phyloP scores from a whole-genome alignment of 2,888 invertebrate species.

The Acleris holmiana region DNA sequence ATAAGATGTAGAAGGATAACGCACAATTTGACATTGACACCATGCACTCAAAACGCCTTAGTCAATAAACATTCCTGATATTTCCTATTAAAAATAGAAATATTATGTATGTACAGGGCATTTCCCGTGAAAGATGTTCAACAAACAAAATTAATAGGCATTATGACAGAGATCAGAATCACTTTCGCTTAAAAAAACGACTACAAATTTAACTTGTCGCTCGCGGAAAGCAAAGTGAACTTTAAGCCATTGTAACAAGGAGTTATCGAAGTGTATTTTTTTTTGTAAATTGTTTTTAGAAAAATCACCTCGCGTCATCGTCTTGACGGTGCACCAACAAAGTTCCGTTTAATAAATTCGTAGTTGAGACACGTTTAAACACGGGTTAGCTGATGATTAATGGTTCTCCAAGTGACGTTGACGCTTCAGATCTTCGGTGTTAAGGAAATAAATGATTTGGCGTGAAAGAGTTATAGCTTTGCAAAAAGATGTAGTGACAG shows the following conservation, averaged over 20 bases:
- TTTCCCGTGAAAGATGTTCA: slow-evolving; percentile 32
- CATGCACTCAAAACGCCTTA: slow-evolving; percentile 12
- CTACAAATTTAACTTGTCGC: slow-evolving; percentile 22
- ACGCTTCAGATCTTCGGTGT: slow-evolving; percentile 36
- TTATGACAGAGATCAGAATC: slow-evolving; percentile 50
- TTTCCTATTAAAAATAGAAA: slow-evolving; percentile 18
- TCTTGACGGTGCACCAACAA: slow-evolving; percentile 51
- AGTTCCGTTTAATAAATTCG: slow-evolving; percentile 46
- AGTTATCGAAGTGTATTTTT: slow-evolving; percentile 3
- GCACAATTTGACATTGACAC: slow-evolving; percentile 26
- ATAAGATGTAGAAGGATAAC: neutral
- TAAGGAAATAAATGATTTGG: slow-evolving; percentile 28
- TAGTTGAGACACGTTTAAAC: slow-evolving; percentile 49
- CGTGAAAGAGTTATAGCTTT: slow-evolving; percentile 5
- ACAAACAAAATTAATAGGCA: slow-evolving; percentile 47
- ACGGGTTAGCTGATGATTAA: slow-evolving; percentile 48
- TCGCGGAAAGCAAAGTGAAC: slow-evolving; percentile 15
- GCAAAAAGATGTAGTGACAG: too few species aligned
- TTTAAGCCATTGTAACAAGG: slow-evolving; percentile 9
- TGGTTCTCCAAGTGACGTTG: slow-evolving; percentile 38
- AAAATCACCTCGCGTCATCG: slow-evolving; percentile 53
- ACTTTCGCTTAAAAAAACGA: slow-evolving; percentile 43
- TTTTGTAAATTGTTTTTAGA: slow-evolving; percentile 43
- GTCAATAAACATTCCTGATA: slow-evolving; percentile 12
- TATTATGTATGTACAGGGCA: slow-evolving; percentile 22